phyloP scores from a whole-genome alignment of 2,113 vertebrate species.

The Melanerpes aurifrons region DNA sequence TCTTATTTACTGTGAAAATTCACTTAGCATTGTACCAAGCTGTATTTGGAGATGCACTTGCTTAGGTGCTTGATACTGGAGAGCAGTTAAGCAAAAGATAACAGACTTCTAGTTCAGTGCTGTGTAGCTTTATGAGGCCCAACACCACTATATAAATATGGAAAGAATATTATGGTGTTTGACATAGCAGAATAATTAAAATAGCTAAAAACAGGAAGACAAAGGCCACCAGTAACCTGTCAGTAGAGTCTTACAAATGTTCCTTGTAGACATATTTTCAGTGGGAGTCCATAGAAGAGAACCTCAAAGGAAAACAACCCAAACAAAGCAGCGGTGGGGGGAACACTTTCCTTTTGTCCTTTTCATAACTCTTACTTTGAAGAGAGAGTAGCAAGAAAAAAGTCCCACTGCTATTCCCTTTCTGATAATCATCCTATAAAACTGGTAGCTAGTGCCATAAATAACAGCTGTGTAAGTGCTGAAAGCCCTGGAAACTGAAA shows the following conservation, averaged over 20 bases:
- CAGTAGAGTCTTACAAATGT: not conserved
- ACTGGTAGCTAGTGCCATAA: conserved; percentile 25
- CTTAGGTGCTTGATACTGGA: not conserved
- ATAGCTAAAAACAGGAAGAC: not conserved
- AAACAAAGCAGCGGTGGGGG: not conserved
- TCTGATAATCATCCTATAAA: conserved; percentile 49
- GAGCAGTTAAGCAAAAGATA: not conserved
- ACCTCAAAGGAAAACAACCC: not conserved
- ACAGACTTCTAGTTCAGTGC: not conserved
- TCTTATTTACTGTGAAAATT: not conserved
- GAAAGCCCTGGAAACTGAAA: not conserved
- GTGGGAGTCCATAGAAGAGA: not conserved
- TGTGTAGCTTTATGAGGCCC: not conserved
- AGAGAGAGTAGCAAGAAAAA: not conserved
- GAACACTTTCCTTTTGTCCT: not conserved
- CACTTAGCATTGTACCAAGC: not conserved
- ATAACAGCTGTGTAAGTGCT: not conserved
- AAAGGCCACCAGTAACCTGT: not conserved
- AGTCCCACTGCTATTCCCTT: not conserved
- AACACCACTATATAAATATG: not conserved
- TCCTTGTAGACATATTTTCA: not conserved
- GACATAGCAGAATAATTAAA: conserved; percentile 3
- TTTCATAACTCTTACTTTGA: not conserved
- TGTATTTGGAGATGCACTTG: not conserved
- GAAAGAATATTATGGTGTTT: not conserved